Evolutionary conservation across 2,888 invertebrate genomes (phyloP).

Genomic region (Lasioglossum figueresi): DNA sequence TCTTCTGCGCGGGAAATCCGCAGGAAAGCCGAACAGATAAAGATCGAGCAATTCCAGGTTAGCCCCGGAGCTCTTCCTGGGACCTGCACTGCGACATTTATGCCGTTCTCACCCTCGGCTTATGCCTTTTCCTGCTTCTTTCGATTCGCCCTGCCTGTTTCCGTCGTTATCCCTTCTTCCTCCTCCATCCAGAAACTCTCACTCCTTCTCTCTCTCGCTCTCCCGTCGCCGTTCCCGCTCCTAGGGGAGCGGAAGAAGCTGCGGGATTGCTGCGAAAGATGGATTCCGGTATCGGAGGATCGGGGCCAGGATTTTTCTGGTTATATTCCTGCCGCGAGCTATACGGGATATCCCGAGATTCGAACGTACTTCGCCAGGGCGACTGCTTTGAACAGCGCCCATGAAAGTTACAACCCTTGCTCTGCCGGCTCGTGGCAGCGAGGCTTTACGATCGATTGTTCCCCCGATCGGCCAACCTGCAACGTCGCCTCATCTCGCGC

Average conservation of each 20-base stretch:
- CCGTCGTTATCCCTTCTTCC: conserved; percentile 27
- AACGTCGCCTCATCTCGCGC: background rate
- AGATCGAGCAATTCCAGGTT: conserved; percentile 60
- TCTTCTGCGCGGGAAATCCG: conserved; percentile 20
- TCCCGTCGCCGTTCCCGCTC: background rate
- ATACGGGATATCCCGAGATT: conserved; percentile 65
- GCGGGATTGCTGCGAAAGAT: conserved; percentile 65
- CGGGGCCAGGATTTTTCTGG: conserved; percentile 67
- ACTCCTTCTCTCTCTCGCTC: background rate
- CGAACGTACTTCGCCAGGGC: conserved; percentile 54
- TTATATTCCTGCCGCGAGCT: conserved; percentile 70
- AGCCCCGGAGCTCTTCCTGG: conserved; percentile 57
- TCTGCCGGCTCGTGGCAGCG: conserved; percentile 23
- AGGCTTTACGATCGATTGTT: conserved; percentile 65
- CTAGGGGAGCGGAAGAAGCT: conserved; percentile 50
- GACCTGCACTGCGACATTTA: conserved; percentile 73
- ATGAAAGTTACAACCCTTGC: conserved; percentile 60
- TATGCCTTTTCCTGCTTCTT: conserved; percentile 46
- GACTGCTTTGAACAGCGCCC: conserved; percentile 61
- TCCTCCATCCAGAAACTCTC: background rate
- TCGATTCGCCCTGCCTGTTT: conserved; percentile 9
- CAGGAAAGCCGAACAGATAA: conserved; percentile 41
- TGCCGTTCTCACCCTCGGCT: conserved; percentile 53
- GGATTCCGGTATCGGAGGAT: conserved; percentile 72
- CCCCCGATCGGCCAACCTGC: background rate